Evolutionary conservation across 2,888 invertebrate genomes (phyloP), one percentile per base, ranked within the genome.

Genomic region (Leptinotarsa peninsularis): DNA sequence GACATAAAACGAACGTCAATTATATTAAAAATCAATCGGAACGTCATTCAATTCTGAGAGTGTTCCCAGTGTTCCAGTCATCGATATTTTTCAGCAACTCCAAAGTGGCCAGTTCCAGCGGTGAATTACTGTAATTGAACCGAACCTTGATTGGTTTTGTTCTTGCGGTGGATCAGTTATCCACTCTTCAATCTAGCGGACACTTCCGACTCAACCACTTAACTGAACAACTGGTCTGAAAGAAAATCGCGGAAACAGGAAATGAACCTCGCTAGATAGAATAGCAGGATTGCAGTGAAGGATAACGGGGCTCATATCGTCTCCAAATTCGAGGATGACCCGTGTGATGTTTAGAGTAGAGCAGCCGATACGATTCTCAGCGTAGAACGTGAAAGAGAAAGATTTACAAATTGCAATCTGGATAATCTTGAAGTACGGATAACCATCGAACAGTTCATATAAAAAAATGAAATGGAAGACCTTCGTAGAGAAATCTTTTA

Each of bases 231-330:
- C 80, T 81, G 77, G 79, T 76, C 74, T 78, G 81, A 78, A 82
- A 82, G 80, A 75, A 76, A 81, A 81, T 80, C 79, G 79, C 79
- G 82, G 81, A 80, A 81, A 76, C 82, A 77, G 82, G 82, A 82
- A 82, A 82, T 82, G 82, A 82, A 81, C 77, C 78, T 73, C 74
- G 80, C 78, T 75, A 81, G 81, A 82, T 82, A 81, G 81, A 82
- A 80, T 78, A 73, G 78, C 78, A 15, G 27, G 33, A 18, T 68
- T 52, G 54, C 54, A 54, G n/a, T 13, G n/a, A 43, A 63, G 33
- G 63, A 63, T 33, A 63, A 63, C 63, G 63, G 63, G 33, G 15
- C 43, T 33, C 33, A 10, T 63, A 63, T 63, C 63, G 63, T 63
- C 63, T 43, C 17, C 63, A 68, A 68, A 68, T 33, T 68, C 68